Evolutionary conservation across 2,797 vertebrate species (phyloP).

Genomic region (Gorsachius magnificus): DNA sequence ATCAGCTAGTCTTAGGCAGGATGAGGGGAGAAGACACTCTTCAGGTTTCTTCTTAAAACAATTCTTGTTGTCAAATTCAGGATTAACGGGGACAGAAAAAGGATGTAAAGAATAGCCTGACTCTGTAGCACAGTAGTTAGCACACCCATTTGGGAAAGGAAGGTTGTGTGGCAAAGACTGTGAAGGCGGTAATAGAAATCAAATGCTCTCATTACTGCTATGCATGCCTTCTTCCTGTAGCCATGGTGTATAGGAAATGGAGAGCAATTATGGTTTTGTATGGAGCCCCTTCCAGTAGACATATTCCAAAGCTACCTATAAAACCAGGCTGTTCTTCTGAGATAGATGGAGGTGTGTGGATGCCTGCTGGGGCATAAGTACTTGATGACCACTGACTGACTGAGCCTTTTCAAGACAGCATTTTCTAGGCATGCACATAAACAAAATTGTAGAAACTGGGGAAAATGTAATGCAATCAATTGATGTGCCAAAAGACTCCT

Average conservation of each 20-base stretch:
- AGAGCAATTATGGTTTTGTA: neutral
- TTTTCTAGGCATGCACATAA: neutral
- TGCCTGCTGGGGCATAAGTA: neutral
- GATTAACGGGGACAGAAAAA: neutral
- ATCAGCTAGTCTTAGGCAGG: neutral
- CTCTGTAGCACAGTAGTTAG: neutral
- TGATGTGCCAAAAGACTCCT: constrained; percentile 43
- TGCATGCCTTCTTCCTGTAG: neutral
- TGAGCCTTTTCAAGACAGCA: neutral
- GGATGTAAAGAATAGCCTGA: neutral
- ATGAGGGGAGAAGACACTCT: neutral
- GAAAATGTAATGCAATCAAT: neutral
- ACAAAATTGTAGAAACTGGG: neutral
- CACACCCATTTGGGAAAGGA: neutral
- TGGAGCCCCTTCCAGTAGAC: neutral
- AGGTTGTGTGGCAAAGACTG: neutral
- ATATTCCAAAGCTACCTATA: neutral
- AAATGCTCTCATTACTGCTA: neutral
- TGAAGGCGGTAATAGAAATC: neutral
- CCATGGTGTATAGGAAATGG: neutral
- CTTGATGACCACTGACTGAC: neutral
- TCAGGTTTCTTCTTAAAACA: neutral
- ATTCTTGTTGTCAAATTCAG: neutral
- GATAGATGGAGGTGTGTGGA: neutral
- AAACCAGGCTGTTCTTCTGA: neutral